phyloP scores from a whole-genome alignment of 1,140 invertebrate genomes.

The Lepidotrigona ventralis region DNA sequence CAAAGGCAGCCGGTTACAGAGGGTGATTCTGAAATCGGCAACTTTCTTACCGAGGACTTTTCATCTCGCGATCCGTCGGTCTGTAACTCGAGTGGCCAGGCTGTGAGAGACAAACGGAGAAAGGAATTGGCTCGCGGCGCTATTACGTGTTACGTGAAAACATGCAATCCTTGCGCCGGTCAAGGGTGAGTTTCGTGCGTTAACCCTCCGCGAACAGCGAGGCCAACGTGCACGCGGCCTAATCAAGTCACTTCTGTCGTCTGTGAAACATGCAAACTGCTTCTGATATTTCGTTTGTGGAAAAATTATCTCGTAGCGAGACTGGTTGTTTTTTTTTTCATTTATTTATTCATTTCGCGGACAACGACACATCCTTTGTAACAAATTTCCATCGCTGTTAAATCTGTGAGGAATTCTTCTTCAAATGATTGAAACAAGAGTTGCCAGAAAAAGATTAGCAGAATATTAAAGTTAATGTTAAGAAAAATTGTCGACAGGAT shows the following conservation, averaged over 20 bases:
- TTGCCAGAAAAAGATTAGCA: no score
- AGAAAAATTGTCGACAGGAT: no score
- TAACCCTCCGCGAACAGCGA: not conserved
- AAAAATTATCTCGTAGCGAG: not conserved
- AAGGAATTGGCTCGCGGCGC: not conserved
- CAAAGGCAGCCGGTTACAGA: conserved; percentile 3
- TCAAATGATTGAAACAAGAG: no score
- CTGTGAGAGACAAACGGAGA: not conserved
- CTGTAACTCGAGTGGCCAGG: conserved; percentile 19
- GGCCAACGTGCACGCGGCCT: not conserved
- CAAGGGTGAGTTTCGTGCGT: conserved; percentile 1
- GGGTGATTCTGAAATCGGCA: conserved; percentile 21
- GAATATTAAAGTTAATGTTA: no score
- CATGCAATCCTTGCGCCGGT: conserved; percentile 5
- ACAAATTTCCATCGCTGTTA: no score
- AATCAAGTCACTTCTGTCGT: conserved; percentile 6
- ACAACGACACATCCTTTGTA: no score
- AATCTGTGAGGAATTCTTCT: no score
- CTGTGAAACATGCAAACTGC: not conserved
- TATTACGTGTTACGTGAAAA: conserved; percentile 12
- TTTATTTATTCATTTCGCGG: no score
- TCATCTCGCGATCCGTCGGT: conserved; percentile 38
- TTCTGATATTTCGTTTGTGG: not conserved
- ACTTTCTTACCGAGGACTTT: conserved; percentile 38
- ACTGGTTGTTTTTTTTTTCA: not conserved